Evolutionary conservation across 1,140 invertebrate genomes (phyloP), one percentile per base, ranked within the genome.

Genomic region (Temnothorax curvispinosus): DNA sequence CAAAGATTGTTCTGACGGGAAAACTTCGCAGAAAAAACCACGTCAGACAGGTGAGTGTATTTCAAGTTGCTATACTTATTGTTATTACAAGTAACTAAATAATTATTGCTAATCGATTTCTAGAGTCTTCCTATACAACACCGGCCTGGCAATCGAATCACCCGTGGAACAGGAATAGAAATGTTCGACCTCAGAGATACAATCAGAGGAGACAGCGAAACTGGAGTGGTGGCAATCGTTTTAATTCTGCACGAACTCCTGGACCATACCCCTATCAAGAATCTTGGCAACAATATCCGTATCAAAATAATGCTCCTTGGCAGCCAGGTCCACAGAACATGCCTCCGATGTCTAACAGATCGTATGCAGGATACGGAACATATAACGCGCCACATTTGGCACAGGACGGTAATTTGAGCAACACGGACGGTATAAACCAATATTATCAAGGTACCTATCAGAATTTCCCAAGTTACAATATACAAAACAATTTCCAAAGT

Each of bases 151-250:
- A 92, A 76, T 91, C 91, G 2, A 92, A 92, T 76, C 93, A 94
- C 90, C 93, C 93, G 8, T 93, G 93, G 93, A 92, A 89, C 41
- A 92, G 76, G 52, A 90, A 90, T 44, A 93, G 82, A 69, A 90
- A 89, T 27, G 38, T n/a, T 18, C 67, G 87, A 56, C 67, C 32
- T 11, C 75, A 91, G 3, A 86, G 54, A 18, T 21, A 15, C 13
- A 41, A 75, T 8, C 6, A 18, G 15, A 50, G 60, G 56, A 58
- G n/a, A 35, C 41, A 69, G 38, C 32, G 71, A 13, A 4, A 38
- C 9, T 58, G 50, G 64, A n/a, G 35, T 47, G 13, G 67, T 13
- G 27, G 38, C 13, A 72, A 21, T 54, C 50, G 56, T 41, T 81
- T 56, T 58, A 21, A 27, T 38, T 32, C 7, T 35, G 18, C 27